Evolutionary conservation across 2,888 invertebrate genomes (phyloP), one percentile per base, ranked within the genome.

Genomic region (Eristalis arbustorum): DNA sequence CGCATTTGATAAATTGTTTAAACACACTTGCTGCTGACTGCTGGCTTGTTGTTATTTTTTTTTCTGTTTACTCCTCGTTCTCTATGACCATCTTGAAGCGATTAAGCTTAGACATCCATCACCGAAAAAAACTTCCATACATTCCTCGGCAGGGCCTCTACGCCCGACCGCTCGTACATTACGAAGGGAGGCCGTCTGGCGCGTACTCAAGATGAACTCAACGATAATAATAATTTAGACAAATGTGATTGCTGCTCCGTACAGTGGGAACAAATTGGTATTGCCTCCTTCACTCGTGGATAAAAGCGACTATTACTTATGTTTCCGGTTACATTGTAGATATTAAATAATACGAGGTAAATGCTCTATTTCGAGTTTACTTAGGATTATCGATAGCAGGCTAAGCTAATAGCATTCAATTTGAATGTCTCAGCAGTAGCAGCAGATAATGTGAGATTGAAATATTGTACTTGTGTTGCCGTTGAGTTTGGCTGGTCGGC

Each of bases 191-290:
- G 83, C 78, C 22, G 63, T 40, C 78, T 75, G 67, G 59, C 71
- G 79, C 78, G 28, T 63, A 63, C 78, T 79, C 87, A 59, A 83
- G 82, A 87, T 87, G 87, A 87, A 87, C 87, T 87, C 62, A 74
- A 71, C 81, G 87, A 87, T 87, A 87, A 87, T 78, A 81, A 83
- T 79, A 87, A 87, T 83, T 87, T 87, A 87, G 83, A 87, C 78
- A 83, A 87, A 87, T 87, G 85, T 85, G 81, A 85, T 82, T 82
- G 73, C 71, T n/a, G 56, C 76, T 68, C 63, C 63, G 59, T 61
- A 64, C 28, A 68, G 72, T 82, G 63, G 49, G 8, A 66, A 78
- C 81, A 74, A 74, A 81, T 82, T 81, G 22, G 81, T 77, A 63
- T 73, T 68, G 63, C 77, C 56, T 13, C 25, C 57, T 11, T 23